Conservation (phyloP, 2,888 invertebrate genomes). For the Polydrusus cervinus region DNA sequence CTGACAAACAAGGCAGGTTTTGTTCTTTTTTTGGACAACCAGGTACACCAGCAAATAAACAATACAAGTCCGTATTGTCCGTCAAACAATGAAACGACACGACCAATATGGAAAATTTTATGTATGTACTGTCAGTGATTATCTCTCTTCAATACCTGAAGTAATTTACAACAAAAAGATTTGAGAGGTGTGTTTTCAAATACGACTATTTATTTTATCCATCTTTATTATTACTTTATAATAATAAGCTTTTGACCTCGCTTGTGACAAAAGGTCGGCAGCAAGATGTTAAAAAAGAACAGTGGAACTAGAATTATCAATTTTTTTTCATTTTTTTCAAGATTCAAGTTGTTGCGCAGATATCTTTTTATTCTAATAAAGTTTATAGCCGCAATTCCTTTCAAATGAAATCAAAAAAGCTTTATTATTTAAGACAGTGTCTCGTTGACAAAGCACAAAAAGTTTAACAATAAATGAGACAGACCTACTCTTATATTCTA, state of each 20-base stretch:
- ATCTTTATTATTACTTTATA: background rate
- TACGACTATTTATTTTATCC: background rate
- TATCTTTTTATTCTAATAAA: too few relatives aligned
- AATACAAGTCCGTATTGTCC: constrained; percentile 44
- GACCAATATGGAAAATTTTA: constrained; percentile 57
- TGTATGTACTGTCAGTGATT: constrained; percentile 43
- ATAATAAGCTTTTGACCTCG: background rate
- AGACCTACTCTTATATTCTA: too few relatives aligned
- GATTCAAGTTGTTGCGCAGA: too few relatives aligned
- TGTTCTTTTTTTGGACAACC: constrained; percentile 56
- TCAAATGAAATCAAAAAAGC: too few relatives aligned
- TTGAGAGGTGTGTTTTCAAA: constrained; percentile 13
- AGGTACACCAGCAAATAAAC: constrained; percentile 54
- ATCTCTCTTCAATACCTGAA: constrained; percentile 14
- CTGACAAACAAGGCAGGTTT: constrained; percentile 61
- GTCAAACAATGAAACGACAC: constrained; percentile 34
- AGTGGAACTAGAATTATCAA: too few relatives aligned
- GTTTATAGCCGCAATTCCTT: too few relatives aligned
- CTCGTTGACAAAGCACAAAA: too few relatives aligned
- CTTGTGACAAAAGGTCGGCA: background rate
- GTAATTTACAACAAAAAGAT: constrained; percentile 13
- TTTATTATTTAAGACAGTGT: too few relatives aligned
- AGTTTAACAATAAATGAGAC: too few relatives aligned
- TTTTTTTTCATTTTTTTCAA: too few relatives aligned
- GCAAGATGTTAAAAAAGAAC: too few relatives aligned